Base-by-base conservation (phyloP, 2,797 vertebrate genomes). In the Poeciliopsis presidionis region DNA sequence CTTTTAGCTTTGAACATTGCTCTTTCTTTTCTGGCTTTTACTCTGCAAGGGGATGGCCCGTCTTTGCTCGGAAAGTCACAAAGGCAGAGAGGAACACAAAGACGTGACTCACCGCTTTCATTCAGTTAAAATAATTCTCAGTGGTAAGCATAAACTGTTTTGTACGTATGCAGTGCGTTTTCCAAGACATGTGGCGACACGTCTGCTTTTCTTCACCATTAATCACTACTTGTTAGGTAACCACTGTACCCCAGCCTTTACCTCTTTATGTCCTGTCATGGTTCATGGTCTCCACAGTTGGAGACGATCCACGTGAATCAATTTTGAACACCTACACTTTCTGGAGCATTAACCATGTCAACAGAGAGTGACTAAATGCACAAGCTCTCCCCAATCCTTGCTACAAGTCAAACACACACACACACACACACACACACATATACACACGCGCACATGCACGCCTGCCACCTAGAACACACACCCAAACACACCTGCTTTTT, bases 401-500 rank as follows among this genome's bases (percentile, higher is more conserved):
- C 78, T 81, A 75, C 85, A 89, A 81, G 72, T 73, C 81, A 78
- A 59, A 83, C 76, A 51, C 33, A 61, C 63, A 43, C 41, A 53
- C 30, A 65, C 79, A 49, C 47, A 20, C 5, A 0, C 45, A 1
- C n/a, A n/a, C n/a, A 53, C 30, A 65, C 79, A 49, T 18, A 20
- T 8, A 0, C 41, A 81, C 76, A 43, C 30, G 20, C 51, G 30
- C 41, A 20, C 51, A 51, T 7, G 49, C 49, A 53, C 7, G 7
- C 51, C 51, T 55, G 74, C 55, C 73, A 73, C 75, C 73, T 59
- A 59, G 45, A 84, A 84, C 72, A 30, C 81, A 79, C 75, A 81
- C 77, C 69, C 72, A 80, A 86, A 53, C 81, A 84, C 90, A 92
- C 87, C 89, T 96, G 96, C 94, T 93, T 95, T 95, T 86, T 91